Percentiles rank a stretch among this genome's conserved stretches.
Conservation (phyloP, 2,888 invertebrate species). For the Nemapogon koenigi region DNA sequence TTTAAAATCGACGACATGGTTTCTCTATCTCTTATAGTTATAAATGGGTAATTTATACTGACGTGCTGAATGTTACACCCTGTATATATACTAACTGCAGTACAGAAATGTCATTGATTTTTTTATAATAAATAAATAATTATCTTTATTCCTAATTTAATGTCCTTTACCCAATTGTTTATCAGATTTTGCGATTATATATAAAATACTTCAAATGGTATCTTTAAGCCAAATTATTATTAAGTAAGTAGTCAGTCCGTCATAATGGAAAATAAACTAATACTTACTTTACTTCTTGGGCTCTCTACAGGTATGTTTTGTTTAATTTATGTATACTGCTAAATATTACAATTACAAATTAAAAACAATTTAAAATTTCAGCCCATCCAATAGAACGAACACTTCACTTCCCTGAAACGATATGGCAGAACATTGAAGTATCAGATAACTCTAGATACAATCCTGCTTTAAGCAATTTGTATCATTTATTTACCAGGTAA, state of each 20-base stretch:
- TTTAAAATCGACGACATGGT: no score
- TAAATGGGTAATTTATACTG: no score
- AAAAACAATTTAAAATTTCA: background rate
- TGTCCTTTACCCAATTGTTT: no score
- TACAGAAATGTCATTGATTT: no score
- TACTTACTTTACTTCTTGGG: background rate
- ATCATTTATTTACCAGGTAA: slow-evolving; percentile 2
- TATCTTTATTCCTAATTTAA: no score
- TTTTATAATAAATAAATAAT: no score
- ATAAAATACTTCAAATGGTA: no score
- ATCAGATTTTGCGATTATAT: no score
- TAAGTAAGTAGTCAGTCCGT: background rate
- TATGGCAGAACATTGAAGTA: background rate
- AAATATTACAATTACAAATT: background rate
- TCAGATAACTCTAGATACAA: background rate
- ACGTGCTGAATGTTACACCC: no score
- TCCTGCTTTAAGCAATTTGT: background rate
- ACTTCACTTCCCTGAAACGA: background rate
- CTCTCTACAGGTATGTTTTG: background rate
- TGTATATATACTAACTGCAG: no score
- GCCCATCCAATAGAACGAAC: background rate
- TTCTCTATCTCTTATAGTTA: no score
- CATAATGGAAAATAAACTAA: background rate
- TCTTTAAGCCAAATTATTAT: background rate
- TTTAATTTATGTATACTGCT: background rate